Conservation (phyloP, 2,797 vertebrate genomes). For the Gymnopithys bicolor region DNA sequence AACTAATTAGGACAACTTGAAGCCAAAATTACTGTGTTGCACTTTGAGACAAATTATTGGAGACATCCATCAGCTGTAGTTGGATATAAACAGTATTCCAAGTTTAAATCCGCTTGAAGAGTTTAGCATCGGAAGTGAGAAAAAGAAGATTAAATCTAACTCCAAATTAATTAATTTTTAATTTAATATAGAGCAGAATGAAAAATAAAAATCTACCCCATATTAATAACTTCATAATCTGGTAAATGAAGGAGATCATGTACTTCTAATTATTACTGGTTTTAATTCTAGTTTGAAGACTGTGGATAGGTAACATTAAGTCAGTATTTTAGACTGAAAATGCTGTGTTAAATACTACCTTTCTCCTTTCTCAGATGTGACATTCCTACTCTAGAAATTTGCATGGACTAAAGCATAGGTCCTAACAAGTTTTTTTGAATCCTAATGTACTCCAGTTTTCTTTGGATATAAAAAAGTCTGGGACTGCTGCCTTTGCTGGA, state of each 20-base stretch:
- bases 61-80: neutral
- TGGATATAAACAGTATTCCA: neutral
- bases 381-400: neutral
- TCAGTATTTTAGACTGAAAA: neutral
- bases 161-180: neutral
- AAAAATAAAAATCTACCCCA: neutral
- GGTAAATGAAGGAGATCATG: neutral
- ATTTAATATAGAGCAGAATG: neutral
- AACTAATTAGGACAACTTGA: slow-evolving; percentile 45
- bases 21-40: slow-evolving; percentile 23
- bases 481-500: neutral
- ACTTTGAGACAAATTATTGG: neutral
- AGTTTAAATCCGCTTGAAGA: neutral
- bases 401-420: neutral
- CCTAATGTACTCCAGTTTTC: neutral
- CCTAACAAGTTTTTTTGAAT: neutral
- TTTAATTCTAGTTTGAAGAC: neutral
- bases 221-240: neutral
- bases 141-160: neutral
- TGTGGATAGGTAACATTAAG: neutral
- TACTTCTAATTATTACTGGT: neutral
- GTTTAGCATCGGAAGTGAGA: neutral
- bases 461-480: neutral
- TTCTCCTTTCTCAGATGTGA: neutral
- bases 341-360: neutral